Evolutionary conservation across 1,140 invertebrate species (phyloP), one percentile per base, ranked within the genome.

Genomic region (Drosophila miranda): DNA sequence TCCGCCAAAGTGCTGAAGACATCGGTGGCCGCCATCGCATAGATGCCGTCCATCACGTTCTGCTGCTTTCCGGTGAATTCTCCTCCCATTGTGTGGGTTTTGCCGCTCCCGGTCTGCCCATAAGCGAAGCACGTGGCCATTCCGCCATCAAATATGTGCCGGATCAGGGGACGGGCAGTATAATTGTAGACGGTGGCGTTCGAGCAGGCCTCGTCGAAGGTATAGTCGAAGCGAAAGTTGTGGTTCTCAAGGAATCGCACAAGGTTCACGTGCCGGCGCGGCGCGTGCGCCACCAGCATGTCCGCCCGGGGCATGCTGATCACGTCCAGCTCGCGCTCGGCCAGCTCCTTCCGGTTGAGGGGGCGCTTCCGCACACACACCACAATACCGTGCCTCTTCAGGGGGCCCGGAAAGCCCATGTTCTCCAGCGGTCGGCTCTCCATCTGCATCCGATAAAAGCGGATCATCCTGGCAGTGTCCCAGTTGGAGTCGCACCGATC

Each of bases 231-330:
- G 77, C 98, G 93, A 90, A 99, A 99, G 73, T 96, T 95, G 90
- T 99, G 98, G 91, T 99, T 99, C 90, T 99, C 99, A 56, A 99
- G 92, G 92, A 97, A 99, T 92, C 99, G 99, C 0, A 98, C 99
- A 52, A 99, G 93, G 92, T 99, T 98, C 34, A 99, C 98, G 92
- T 99, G 99, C 46, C 95, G 95, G 92, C 98, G 99, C 2, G 98
- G 98, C 92, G 99, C 98, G 92, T 99, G 99, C 0, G 99, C 97
- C 68, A 99, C 95, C 89, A 99, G 94, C 82, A 96, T 95, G 91
- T 99, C 97, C 91, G 97, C 98, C 46, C 95, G 96, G 2, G 98
- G 97, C 62, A 99, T 96, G 63, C 97, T 99, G 67, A 99, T 95
- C 23, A 99, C 98, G 92, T 99, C 98, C 30, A 99, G 95, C 92